Percentiles rank a stretch among this genome's conserved stretches.
These are phyloP conservation scores for Planiliza haematocheilus DNA, from an alignment of 2,113 vertebrate genomes.

Conservation along the genomic window DNA sequence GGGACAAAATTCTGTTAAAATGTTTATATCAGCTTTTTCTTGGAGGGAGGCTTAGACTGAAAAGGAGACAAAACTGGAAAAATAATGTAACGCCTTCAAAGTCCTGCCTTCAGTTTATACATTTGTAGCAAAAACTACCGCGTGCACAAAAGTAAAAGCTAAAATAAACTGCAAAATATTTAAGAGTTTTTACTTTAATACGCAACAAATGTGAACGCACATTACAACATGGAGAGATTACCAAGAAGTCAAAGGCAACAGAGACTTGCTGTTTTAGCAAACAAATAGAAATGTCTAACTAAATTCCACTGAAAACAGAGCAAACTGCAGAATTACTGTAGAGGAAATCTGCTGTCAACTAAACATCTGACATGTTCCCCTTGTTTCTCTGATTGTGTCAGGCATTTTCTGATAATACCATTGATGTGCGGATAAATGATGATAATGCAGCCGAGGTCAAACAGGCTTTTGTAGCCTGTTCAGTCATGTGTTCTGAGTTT, in stretches of 20 bases:
- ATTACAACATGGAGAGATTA: neutral
- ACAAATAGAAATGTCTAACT: neutral
- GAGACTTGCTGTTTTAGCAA: conserved; percentile 16
- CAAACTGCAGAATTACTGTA: neutral
- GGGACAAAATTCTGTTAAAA: conserved; percentile 5
- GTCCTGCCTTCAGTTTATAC: neutral
- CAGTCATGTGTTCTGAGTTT: neutral
- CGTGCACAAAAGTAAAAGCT: neutral
- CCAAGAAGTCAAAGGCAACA: conserved; percentile 3
- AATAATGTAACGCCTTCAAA: neutral
- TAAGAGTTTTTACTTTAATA: neutral
- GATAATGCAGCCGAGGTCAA: neutral
- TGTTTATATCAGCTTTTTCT: conserved; percentile 1
- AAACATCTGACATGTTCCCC: neutral
- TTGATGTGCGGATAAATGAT: neutral
- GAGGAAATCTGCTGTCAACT: neutral
- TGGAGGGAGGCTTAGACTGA: neutral
- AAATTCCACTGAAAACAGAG: neutral
- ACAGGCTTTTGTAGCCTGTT: neutral
- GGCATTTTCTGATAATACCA: neutral
- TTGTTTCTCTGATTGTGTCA: neutral
- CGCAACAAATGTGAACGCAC: neutral
- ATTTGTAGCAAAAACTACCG: neutral
- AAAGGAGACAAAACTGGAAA: neutral
- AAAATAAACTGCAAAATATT: neutral